phyloP scores from a whole-genome alignment of 2,888 invertebrate species.

The Epistrophella euchroma region DNA sequence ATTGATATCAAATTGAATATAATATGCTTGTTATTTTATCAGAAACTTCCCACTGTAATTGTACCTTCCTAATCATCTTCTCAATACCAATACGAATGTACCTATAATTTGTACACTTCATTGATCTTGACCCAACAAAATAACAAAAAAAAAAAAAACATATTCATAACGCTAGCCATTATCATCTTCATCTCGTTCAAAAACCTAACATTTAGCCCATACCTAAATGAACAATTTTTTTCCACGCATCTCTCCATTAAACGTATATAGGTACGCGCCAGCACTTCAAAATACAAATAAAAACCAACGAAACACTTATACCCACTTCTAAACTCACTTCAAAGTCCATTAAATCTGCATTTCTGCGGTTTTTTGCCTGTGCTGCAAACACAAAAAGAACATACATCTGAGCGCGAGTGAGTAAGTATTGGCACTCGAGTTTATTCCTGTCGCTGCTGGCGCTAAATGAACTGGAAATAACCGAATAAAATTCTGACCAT shows the following conservation, averaged over 20 bases:
- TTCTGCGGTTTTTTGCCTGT: conserved; percentile 21
- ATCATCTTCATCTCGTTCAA: neutral
- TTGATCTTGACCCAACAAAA: conserved; percentile 37
- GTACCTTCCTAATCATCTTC: neutral
- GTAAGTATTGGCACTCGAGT: neutral
- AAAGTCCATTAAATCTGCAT: conserved; percentile 59
- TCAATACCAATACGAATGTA: no score
- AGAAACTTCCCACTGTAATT: neutral
- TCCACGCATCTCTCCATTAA: conserved; percentile 13
- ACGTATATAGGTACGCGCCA: conserved; percentile 55
- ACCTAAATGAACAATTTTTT: conserved; percentile 47
- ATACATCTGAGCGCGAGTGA: neutral
- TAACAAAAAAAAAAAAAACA: conserved; percentile 37
- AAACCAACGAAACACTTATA: conserved; percentile 58
- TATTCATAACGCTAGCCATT: conserved; percentile 30
- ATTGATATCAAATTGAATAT: no score
- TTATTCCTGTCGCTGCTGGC: conserved; percentile 3
- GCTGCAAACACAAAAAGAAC: conserved; percentile 35
- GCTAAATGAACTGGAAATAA: conserved; percentile 69
- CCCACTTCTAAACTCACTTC: conserved; percentile 59
- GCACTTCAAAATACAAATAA: conserved; percentile 54
- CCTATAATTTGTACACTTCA: conserved; percentile 41
- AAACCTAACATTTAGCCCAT: conserved; percentile 39
- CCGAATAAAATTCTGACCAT: conserved; percentile 69
- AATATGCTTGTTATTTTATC: neutral